Base-by-base conservation (phyloP, 2,113 vertebrate genomes). In the Platycercus adscitus region DNA sequence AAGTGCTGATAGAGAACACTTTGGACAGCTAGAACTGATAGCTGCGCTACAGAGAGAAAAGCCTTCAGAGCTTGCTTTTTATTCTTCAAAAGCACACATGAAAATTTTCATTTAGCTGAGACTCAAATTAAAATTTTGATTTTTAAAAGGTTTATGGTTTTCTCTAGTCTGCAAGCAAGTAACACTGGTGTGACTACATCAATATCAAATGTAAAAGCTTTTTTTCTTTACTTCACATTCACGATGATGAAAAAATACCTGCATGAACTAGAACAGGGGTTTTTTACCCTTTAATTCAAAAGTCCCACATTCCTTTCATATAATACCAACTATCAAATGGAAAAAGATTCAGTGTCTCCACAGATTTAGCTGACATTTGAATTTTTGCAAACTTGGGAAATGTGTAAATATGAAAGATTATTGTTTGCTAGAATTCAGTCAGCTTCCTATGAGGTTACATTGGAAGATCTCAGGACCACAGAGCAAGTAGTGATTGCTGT, bases 1-100 rank as follows among this genome's bases (percentile, higher is more conserved):
- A 98, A 96, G 91, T 96, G 89, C 95, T 98, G 81, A 97, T 93
- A 96, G 92, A 88, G 96, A 97, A 97, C 80, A 94, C 76, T 83
- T 97, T 81, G 91, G 91, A 92, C 86, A 93, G 89, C 69, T 95
- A 96, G 96, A 96, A 88, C 47, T 69, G 88, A 93, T 92, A 95
- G 92, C 75, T 93, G 81, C 63, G 39, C 87, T 77, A 93, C 68
- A 95, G 87, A 96, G 85, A 86, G 71, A 95, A 97, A 92, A 86
- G 31, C 47, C 86, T 96, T 95, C 71, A 91, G 86, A 94, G 33
- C 23, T 58, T 86, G 79, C 44, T 65, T 90, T 96, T 96, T 81
- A 83, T 96, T 90, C 86, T 92, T 97, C 82, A 97, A 95, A 97
- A 91, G 83, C 68, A 90, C 24, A 9, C 66, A 84, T 19, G 43